These are phyloP conservation scores for Tolypeutes matacus DNA, from an alignment of 2,797 vertebrate species.

Conservation along the genomic window DNA sequence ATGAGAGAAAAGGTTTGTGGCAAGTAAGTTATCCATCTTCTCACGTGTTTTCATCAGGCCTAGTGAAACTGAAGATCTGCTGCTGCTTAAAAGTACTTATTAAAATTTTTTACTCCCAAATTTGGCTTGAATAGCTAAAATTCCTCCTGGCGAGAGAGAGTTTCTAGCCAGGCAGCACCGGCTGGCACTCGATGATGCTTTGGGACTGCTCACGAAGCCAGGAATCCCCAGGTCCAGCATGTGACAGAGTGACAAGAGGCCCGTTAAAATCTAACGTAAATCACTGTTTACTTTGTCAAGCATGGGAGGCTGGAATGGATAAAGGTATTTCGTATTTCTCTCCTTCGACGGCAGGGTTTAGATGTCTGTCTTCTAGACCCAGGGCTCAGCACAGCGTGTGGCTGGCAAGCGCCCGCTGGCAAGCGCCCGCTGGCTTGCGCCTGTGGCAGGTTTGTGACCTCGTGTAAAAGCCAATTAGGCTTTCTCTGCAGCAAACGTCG, in stretches of 20 bases:
- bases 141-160: neutral
- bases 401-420: neutral
- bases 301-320: too few species aligned
- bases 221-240: neutral
- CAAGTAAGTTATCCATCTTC: neutral
- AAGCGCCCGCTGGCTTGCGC: neutral
- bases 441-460: neutral
- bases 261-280: neutral
- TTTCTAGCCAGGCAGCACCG: neutral
- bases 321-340: neutral
- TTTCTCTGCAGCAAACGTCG: constrained; percentile 57
- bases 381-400: neutral
- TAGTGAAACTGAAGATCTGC: neutral
- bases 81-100: constrained; percentile 10
- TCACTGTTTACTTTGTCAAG: neutral
- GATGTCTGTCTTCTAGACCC: neutral
- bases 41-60: neutral
- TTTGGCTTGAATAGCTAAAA: neutral
- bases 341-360: neutral
- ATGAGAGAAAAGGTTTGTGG: neutral
- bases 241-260: neutral
- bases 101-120: neutral
- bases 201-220: neutral
- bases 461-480: constrained; percentile 29
- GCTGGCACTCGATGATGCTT: neutral